Evolutionary conservation across 1,140 invertebrate species (phyloP), one percentile per base, ranked within the genome.

Genomic region (Lordiphosa mommai): DNA sequence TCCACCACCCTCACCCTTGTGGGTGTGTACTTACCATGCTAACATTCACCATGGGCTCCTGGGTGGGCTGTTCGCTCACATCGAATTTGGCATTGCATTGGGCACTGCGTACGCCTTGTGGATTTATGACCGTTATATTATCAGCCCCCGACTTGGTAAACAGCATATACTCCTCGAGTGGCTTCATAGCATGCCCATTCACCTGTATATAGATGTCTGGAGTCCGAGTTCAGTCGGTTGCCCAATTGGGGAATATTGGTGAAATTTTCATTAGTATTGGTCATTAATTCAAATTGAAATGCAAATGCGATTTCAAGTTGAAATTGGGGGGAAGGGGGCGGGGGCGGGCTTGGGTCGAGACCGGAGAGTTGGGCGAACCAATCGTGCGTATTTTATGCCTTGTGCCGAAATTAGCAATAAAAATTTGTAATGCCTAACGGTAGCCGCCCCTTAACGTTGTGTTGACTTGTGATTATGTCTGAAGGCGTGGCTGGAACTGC

Each of bases 101-200:
- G 3, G 94, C 95, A 84, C 94, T 95, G 70, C 95, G 90, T 1
- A 96, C 93, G n/a, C 95, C 95, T 57, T 94, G 94, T 1, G 94
- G 93, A 87, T 95, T 95, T 9, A 94, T 94, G 3, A 95, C 94
- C 52, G 94, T 93, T 10, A 96, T 94, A 38, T 94, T 94, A 79
- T 95, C 94, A 41, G 94, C 92, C 38, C 93, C 94, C 27, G 93
- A 93, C 70, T 94, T 94, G 1, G 93, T 95, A 86, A 95, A 96
- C 4, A 95, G 89, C 95, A 96, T 96, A 85, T 96, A 96, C 80
- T 96, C 95, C 88, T 96, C 95, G 34, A 96, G 87, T 3, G 95
- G 95, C 72, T 95, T 95, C 94, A 96, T 96, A 43, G 92, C 91
- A 29, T 93, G 91, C 50, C 92, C 92, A 72, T 96, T 95, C 49